phyloP scores from a whole-genome alignment of 1,140 invertebrate species.

The Ceratina australensis region DNA sequence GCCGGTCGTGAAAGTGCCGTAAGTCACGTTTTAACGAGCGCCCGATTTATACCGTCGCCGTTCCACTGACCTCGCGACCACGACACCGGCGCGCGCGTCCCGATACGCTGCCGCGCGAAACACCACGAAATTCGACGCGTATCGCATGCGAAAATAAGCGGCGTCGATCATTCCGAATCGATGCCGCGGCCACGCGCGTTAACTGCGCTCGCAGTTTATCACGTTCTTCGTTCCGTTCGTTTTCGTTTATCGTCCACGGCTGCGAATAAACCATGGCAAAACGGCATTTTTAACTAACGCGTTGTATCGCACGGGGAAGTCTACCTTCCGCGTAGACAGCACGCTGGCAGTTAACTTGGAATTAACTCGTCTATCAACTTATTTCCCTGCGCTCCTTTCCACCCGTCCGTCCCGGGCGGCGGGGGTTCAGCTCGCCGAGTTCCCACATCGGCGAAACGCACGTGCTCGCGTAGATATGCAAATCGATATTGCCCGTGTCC shows the following conservation, averaged over 20 bases:
- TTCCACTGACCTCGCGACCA: slow-evolving; percentile 48
- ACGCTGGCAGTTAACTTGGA: background rate
- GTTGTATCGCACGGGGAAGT: too few species aligned
- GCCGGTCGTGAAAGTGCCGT: slow-evolving; percentile 51
- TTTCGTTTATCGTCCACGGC: background rate
- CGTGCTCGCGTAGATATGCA: slow-evolving; percentile 36
- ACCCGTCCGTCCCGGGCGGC: background rate
- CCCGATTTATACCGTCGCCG: slow-evolving; percentile 51
- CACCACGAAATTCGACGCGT: slow-evolving; percentile 7
- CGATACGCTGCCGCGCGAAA: slow-evolving; percentile 16
- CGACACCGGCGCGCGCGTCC: slow-evolving; percentile 6
- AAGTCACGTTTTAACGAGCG: slow-evolving; percentile 55
- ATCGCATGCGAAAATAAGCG: slow-evolving; percentile 18
- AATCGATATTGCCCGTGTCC: slow-evolving; percentile 38
- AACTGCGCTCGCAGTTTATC: background rate
- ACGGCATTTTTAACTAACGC: too few species aligned
- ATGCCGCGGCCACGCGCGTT: background rate
- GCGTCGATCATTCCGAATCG: slow-evolving; percentile 10
- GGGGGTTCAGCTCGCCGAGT: background rate
- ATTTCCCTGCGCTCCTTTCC: background rate
- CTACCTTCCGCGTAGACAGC: background rate
- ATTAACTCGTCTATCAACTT: background rate
- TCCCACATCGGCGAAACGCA: slow-evolving; percentile 21
- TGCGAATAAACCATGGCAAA: background rate
- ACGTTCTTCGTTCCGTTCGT: background rate